These are phyloP conservation scores for Meta bourneti DNA, from an alignment of 2,888 invertebrate genomes.

Conservation along the genomic window DNA sequence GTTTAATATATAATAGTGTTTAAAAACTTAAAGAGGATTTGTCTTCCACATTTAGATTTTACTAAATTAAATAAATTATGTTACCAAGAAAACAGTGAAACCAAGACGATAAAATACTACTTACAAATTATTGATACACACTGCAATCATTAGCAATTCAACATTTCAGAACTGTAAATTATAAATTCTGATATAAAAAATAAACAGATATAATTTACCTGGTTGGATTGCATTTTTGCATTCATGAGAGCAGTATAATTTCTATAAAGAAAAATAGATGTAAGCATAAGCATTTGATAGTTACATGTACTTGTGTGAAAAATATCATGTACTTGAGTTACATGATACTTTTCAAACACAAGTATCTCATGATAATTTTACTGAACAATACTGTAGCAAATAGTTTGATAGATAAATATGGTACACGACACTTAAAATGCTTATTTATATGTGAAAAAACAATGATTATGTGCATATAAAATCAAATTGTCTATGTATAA, in stretches of 20 bases:
- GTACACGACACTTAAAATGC: background rate
- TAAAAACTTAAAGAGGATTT: background rate
- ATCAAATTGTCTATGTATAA: too few species aligned
- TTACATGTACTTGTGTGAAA: too few species aligned
- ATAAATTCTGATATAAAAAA: background rate
- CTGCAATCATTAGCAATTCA: background rate
- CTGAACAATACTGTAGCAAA: background rate
- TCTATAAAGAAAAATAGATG: slow-evolving; percentile 81
- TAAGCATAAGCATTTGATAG: background rate
- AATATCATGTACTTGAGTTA: too few species aligned
- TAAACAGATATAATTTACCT: slow-evolving; percentile 81
- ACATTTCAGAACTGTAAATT: too few species aligned
- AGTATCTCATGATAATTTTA: background rate
- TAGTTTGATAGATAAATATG: background rate
- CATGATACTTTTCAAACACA: background rate
- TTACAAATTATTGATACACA: background rate
- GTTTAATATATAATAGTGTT: too few species aligned
- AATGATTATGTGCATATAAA: background rate
- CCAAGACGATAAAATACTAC: background rate
- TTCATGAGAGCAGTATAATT: slow-evolving; percentile 92
- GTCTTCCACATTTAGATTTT: background rate
- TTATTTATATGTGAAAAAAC: background rate
- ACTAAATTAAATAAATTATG: background rate
- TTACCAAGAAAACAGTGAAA: background rate
- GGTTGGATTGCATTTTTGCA: slow-evolving; percentile 91